Percentiles rank a stretch among this genome's conserved stretches.
These are phyloP conservation scores for Aromia moschata DNA, from an alignment of 2,888 invertebrate species.

Conservation along the genomic window DNA sequence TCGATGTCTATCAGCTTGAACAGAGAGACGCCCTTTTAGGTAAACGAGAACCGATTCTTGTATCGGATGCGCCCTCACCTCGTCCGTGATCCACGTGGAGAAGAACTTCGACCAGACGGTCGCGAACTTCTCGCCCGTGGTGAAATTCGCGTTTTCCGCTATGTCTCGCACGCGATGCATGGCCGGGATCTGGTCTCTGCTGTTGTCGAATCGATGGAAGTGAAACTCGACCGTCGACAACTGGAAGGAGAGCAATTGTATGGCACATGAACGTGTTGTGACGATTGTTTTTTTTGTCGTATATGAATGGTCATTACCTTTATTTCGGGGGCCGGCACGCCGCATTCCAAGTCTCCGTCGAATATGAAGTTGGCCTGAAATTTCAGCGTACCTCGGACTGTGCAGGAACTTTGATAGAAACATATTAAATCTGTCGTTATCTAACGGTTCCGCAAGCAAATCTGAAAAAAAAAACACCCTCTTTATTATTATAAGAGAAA, in stretches of 20 bases:
- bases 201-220: constrained; percentile 69
- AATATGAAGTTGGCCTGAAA: constrained; percentile 77
- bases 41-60: neutral
- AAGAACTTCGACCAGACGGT: constrained; percentile 79
- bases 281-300: no score
- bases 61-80: constrained; percentile 60
- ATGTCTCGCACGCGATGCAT: constrained; percentile 73
- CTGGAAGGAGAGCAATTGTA: constrained; percentile 55
- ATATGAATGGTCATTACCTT: no score
- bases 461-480: constrained; percentile 64
- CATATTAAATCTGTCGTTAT: constrained; percentile 68
- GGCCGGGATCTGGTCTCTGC: constrained; percentile 76
- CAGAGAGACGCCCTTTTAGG: neutral
- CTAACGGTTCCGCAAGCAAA: constrained; percentile 60
- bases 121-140: constrained; percentile 70
- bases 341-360: constrained; percentile 69
- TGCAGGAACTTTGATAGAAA: constrained; percentile 77
- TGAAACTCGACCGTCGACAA: constrained; percentile 72
- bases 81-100: constrained; percentile 81
- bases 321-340: constrained; percentile 68
- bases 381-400: constrained; percentile 73
- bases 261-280: neutral
- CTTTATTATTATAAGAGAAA: no score
- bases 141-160: constrained; percentile 68
- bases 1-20: constrained; percentile 74